These are phyloP conservation scores for Phalacrocorax pelagicus DNA, from an alignment of 2,113 vertebrate species.

Conservation along the genomic window DNA sequence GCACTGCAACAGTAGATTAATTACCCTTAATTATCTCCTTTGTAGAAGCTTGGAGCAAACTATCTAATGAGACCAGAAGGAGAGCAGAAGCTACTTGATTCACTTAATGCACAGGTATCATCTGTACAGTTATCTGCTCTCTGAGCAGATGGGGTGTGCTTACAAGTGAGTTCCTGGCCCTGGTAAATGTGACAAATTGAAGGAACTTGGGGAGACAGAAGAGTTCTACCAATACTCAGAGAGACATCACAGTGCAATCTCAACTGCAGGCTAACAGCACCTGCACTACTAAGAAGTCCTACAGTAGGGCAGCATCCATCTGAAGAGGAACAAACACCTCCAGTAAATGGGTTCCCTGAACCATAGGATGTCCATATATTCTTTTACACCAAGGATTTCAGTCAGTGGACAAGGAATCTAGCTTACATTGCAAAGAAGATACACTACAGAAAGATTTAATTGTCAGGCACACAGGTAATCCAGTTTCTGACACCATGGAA, in stretches of 20 bases:
- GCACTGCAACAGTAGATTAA: not conserved
- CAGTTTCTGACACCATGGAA: not conserved
- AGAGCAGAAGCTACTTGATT: not conserved
- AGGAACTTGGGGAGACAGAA: not conserved
- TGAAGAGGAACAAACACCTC: not conserved
- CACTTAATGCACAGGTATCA: conserved; percentile 3
- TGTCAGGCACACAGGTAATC: not conserved
- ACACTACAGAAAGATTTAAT: not conserved
- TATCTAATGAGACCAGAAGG: conserved; percentile 41
- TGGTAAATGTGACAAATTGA: not conserved
- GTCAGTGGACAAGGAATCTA: not conserved
- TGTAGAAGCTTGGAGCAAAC: conserved; percentile 33
- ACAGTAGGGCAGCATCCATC: not conserved
- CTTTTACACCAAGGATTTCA: not conserved
- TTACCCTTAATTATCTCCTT: conserved; percentile 47
- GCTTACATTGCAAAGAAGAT: not conserved
- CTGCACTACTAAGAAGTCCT: not conserved
- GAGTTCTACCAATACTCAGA: not conserved
- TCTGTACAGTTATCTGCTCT: not conserved
- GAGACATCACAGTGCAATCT: not conserved
- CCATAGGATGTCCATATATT: not conserved
- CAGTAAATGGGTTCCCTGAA: not conserved
- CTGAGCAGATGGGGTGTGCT: not conserved
- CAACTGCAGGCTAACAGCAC: not conserved
- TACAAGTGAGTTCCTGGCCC: not conserved